Evolutionary conservation across 1,140 invertebrate species (phyloP).

Genomic region (Maconellicoccus hirsutus): DNA sequence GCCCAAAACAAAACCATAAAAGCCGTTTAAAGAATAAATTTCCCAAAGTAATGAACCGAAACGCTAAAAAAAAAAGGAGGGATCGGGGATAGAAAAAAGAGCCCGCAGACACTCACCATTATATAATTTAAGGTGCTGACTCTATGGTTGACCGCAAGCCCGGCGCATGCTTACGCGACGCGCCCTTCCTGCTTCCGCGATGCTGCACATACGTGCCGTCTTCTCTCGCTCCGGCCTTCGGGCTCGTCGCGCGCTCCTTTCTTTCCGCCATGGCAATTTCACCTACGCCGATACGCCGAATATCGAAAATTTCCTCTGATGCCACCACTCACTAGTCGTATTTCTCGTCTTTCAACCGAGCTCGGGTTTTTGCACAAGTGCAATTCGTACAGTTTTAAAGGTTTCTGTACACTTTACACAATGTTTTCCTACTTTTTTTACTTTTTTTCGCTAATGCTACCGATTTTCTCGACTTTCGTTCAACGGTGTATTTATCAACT

Average conservation of each 20-base stretch:
- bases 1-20: slow-evolving; percentile 11
- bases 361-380: no score
- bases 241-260: background rate
- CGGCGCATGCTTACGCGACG: slow-evolving; percentile 13
- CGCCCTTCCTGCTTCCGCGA: slow-evolving; percentile 17
- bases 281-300: no score
- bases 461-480: no score
- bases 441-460: no score
- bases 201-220: background rate
- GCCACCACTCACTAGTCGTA: no score
- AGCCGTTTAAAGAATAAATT: background rate
- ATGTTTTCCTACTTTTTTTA: no score
- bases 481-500: no score
- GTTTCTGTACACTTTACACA: no score
- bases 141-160: slow-evolving; percentile 18
- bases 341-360: no score
- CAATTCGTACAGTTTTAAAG: no score
- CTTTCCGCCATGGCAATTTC: background rate
- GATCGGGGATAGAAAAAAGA: background rate
- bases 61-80: background rate
- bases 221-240: background rate
- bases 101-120: background rate
- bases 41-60: background rate
- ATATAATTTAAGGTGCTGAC: background rate
- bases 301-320: no score